Percentiles rank a stretch among this genome's conserved stretches.
These are phyloP conservation scores for Bettongia penicillata DNA, from an alignment of 2,113 vertebrate genomes.

Conservation along the genomic window DNA sequence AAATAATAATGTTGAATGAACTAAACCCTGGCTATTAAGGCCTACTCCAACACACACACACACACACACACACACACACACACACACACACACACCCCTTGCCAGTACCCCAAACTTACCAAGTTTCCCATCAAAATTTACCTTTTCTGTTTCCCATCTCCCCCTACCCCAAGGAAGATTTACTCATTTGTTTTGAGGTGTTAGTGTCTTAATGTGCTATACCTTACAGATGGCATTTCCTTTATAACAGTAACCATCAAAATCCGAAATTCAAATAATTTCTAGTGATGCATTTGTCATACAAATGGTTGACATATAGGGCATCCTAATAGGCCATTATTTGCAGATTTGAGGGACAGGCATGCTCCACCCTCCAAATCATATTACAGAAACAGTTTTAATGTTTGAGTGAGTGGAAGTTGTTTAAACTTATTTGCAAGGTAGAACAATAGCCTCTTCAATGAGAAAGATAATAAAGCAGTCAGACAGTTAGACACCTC, in stretches of 20 bases:
- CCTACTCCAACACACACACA: not conserved
- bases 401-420: not conserved
- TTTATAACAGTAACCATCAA: not conserved
- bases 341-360: not conserved
- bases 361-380: not conserved
- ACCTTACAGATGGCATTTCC: not conserved
- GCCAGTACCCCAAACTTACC: not conserved
- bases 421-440: not conserved
- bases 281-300: not conserved
- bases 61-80: not conserved
- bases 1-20: not conserved
- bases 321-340: not conserved
- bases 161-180: not conserved
- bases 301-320: not conserved
- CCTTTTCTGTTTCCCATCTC: not conserved
- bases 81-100: not conserved
- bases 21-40: not conserved
- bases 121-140: not conserved
- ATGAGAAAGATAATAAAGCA: not conserved
- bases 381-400: not conserved
- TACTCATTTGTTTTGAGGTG: not conserved
- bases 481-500: not conserved
- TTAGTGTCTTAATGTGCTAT: accelerated
- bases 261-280: not conserved
- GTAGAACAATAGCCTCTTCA: not conserved